Evolutionary conservation across 2,888 invertebrate genomes (phyloP).

Genomic region (Platycheirus albimanus): DNA sequence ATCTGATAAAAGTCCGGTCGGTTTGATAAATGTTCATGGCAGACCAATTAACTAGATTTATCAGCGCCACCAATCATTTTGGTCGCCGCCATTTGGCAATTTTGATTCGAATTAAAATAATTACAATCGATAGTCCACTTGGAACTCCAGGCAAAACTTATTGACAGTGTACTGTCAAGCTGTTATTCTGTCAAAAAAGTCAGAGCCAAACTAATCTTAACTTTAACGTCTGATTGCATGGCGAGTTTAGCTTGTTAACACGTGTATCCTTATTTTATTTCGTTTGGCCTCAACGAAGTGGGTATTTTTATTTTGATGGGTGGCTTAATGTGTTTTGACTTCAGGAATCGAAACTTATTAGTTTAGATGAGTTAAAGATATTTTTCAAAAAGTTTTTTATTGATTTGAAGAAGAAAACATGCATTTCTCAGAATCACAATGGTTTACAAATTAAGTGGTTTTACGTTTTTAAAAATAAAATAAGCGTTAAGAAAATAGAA

Average conservation of each 20-base stretch:
- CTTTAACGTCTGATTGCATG: background rate
- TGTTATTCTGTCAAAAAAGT: constrained; percentile 11
- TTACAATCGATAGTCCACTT: constrained; percentile 2
- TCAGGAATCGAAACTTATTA: background rate
- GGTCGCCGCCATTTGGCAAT: constrained; percentile 45
- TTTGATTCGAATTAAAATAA: constrained; percentile 39
- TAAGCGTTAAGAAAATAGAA: too few relatives aligned
- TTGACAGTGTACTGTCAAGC: constrained; percentile 46
- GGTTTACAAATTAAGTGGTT: too few relatives aligned
- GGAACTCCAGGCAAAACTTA: constrained; percentile 13
- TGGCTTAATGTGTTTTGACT: constrained; percentile 3
- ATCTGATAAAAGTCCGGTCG: constrained; percentile 18
- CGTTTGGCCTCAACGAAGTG: background rate
- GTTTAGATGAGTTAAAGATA: too few relatives aligned
- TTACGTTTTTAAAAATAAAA: too few relatives aligned
- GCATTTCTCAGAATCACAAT: too few relatives aligned
- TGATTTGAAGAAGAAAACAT: too few relatives aligned
- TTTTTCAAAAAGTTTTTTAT: too few relatives aligned
- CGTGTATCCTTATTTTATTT: constrained; percentile 1
- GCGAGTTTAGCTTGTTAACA: constrained; percentile 30
- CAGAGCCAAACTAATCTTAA: background rate
- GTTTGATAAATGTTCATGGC: constrained; percentile 35
- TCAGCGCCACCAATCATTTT: constrained; percentile 36
- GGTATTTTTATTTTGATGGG: too few relatives aligned
- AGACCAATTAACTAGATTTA: constrained; percentile 45